Evolutionary conservation across 1,140 invertebrate species (phyloP), one percentile per base, ranked within the genome.

Genomic region (Cephus cinctus): DNA sequence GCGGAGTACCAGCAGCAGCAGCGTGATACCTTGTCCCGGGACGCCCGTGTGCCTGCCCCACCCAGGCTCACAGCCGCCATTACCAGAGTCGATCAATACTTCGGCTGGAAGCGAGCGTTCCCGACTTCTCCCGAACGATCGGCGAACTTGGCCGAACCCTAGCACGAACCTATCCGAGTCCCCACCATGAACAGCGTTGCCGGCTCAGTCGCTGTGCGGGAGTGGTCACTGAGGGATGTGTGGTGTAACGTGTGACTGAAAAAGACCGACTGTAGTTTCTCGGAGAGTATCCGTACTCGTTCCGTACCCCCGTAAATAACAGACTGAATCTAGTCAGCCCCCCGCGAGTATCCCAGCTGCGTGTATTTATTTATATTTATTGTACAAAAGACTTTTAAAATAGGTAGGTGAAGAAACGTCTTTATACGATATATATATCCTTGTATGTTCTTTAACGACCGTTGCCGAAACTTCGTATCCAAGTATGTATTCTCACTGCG

Each of bases 181-280:
- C 54, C 56, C 58, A 61, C 50, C 52, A 56, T 46, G 48, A 47
- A 58, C 71, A 64, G 61, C 66, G 71, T 68, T 68, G 66, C 63
- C 64, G 68, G 68, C 62, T 73, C 73, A 75, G 73, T 75, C 70
- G 69, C 58, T 64, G 71, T 65, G 72, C 73, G 71, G 73, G 73
- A 76, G 73, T 75, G 71, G 73, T 74, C 72, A 65, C 43, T 46
- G 67, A 69, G 69, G 68, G 65, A 76, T 75, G 72, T 73, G 59
- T 60, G 61, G 53, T 60, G 63, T 64, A 68, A 66, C 47, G 64
- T 64, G 64, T 67, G 65, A 66, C 47, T 58, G 57, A 53, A 54
- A 65, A 59, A 50, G 52, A 45, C 38, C 41, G 57, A 38, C 11
- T 46, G 54, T 63, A 59, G 61, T 65, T 65, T 50, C 57, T 52